Evolutionary conservation across 2,888 invertebrate genomes (phyloP).

Genomic region (Papilio demoleus): DNA sequence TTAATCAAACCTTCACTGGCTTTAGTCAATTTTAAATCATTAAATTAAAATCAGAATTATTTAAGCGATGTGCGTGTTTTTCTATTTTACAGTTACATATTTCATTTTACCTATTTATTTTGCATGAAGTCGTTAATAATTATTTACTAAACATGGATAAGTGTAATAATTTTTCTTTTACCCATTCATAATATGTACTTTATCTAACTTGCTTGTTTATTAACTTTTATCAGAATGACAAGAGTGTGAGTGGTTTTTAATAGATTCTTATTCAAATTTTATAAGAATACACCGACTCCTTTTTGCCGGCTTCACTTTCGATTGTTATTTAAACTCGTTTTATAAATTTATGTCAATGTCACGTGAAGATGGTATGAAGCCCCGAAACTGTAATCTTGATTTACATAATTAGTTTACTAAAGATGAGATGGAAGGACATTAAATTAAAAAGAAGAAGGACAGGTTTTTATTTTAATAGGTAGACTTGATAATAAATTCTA

Average conservation of each 20-base stretch:
- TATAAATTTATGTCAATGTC: constrained; percentile 74
- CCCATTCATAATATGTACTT: no score
- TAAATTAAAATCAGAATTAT: no score
- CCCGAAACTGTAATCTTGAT: constrained; percentile 49
- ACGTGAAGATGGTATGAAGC: constrained; percentile 67
- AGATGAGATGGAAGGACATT: constrained; percentile 32
- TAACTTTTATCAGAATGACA: neutral
- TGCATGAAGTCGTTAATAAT: no score
- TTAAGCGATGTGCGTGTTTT: no score
- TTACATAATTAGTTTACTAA: constrained; percentile 47
- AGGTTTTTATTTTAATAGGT: constrained; percentile 23
- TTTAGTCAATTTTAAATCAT: no score
- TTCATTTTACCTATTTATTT: no score
- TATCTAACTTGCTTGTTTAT: no score
- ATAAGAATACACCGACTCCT: constrained; percentile 41
- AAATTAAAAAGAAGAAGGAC: constrained; percentile 34
- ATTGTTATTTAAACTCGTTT: constrained; percentile 66
- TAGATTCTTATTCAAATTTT: neutral
- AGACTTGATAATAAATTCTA: neutral
- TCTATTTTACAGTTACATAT: no score
- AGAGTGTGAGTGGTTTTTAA: neutral
- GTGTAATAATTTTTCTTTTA: neutral
- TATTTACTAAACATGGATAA: neutral
- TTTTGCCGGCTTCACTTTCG: constrained; percentile 65
- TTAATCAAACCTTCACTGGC: no score